phyloP scores from a whole-genome alignment of 2,797 vertebrate genomes.

The Microctenopoma steveboyesi region DNA sequence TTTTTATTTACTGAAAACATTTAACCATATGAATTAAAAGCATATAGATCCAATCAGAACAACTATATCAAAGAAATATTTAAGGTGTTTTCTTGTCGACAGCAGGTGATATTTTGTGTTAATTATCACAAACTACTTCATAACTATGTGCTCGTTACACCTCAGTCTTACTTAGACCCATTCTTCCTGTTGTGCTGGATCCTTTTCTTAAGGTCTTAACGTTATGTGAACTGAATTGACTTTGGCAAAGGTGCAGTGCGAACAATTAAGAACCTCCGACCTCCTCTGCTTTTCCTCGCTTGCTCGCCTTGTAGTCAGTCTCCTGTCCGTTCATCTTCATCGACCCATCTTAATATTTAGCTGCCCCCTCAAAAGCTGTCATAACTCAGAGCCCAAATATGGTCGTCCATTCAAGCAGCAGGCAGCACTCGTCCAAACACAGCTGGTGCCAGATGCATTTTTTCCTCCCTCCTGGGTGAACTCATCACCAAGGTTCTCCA shows the following conservation, averaged over 20 bases:
- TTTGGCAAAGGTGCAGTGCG: background rate
- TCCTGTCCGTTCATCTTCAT: background rate
- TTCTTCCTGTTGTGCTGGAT: too few relatives aligned
- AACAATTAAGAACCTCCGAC: background rate
- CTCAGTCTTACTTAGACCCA: too few relatives aligned
- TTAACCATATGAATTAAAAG: too few relatives aligned
- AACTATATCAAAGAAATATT: too few relatives aligned
- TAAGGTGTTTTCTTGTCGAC: too few relatives aligned
- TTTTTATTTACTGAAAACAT: too few relatives aligned
- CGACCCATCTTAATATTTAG: constrained; percentile 75
- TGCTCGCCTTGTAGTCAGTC: too few relatives aligned
- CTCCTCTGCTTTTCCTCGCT: too few relatives aligned
- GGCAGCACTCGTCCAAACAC: constrained; percentile 38
- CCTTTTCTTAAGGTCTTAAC: background rate
- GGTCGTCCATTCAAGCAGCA: constrained; percentile 32
- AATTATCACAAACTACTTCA: too few relatives aligned
- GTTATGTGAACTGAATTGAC: background rate
- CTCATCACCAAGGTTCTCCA: constrained; percentile 14
- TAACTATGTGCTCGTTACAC: too few relatives aligned
- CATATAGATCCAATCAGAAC: too few relatives aligned
- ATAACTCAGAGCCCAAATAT: constrained; percentile 74
- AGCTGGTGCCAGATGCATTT: constrained; percentile 26
- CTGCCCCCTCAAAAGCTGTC: constrained; percentile 43
- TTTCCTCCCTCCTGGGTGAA: constrained; percentile 7
- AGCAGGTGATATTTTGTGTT: too few relatives aligned